Base-by-base conservation (phyloP, 2,113 vertebrate genomes). In the Osmerus eperlanus region DNA sequence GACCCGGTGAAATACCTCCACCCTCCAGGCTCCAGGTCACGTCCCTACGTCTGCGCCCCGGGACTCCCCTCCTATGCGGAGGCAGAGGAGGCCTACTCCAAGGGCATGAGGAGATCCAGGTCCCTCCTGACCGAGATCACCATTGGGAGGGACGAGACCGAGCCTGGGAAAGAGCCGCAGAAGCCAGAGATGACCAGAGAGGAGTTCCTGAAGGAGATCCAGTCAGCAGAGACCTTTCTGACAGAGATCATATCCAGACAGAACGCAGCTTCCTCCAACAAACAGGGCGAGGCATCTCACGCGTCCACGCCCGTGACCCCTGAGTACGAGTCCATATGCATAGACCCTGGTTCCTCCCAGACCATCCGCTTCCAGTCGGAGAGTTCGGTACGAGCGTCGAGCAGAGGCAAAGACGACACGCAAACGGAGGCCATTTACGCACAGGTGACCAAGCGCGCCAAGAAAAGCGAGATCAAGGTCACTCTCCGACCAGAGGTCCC, bases 231-330 rank as follows among this genome's bases (percentile, higher is more conserved):
- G 75, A 93, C 91, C 1, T 93, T 93, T 78, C 81, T 93, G 54
- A 93, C 92, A 4, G 91, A 93, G 82, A 92, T 93, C 58, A 93
- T 93, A 81, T 89, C 91, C 0, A 89, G 89, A 74, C 91, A 92
- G 87, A 89, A 83, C 4, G 74, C 55, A 4, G 68, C 83, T 69
- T 14, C 83, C 0, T 0, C 83, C 63, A 80, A 71, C 72, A 87
- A 62, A 68, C 84, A 84, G 15, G 88, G 91, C 23, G 65, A 80
- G 12, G 86, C 86, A 32, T 68, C 78, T 1, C 69, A 60, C 65
- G 89, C 87, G 1, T 86, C 88, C 16, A 89, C 83, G 23, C 86
- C 86, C 11, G 73, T 90, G 64, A 91, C 91, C 41, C 92, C 91
- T 6, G 91, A 92, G 74, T 93, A 93, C 41, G 91, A 93, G 80